Evolutionary conservation across 2,113 vertebrate genomes (phyloP), one percentile per base, ranked within the genome.

Genomic region (Tenrec ecaudatus): DNA sequence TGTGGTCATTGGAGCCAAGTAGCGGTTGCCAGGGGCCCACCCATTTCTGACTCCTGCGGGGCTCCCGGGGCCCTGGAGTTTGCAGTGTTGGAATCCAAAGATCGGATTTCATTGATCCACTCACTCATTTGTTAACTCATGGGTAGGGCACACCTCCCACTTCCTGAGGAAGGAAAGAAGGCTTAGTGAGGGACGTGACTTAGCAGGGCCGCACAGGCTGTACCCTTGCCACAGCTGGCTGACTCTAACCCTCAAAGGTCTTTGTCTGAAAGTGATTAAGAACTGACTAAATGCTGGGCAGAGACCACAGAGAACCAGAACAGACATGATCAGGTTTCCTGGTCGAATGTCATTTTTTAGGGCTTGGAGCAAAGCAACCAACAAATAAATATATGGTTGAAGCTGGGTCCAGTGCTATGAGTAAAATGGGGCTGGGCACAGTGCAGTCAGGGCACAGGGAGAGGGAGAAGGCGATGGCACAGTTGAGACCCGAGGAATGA

Each of bases 401-500:
- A 27, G 40, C 78, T 7, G 22, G 80, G 60, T 53, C 47, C 12
- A 14, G 47, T 53, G 47, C 47, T 53, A 53, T 53, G 47, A 10
- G 47, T 53, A 53, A 53, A 53, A 53, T 36, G 23, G 23, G 22
- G 40, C 78, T 5, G 22, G 80, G 60, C 40, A 36, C 40, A 31
- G 14, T 31, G 22, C 36, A 3, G 14, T 20, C 29, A 1, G 60
- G 43, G 66, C 31, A 6, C 80, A 3, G 2, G 2, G 27, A n/a
- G 64, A 29, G 6, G 57, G 19, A 36, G 38, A 16, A 16, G 23
- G 36, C 53, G 17, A 33, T 1, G 0, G 10, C 9, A 23, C n/a
- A n/a, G 10, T n/a, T 16, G 22, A n/a, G 27, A 69, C 43, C 58
- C 4, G 0, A 1, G 8, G 57, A 87, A 16, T 0, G 3, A 64